A percentile compares a stretch with the other conserved stretches of the same genome.
Evolutionary conservation across 2,888 invertebrate species (phyloP).

Genomic region (Protonemura montana): DNA sequence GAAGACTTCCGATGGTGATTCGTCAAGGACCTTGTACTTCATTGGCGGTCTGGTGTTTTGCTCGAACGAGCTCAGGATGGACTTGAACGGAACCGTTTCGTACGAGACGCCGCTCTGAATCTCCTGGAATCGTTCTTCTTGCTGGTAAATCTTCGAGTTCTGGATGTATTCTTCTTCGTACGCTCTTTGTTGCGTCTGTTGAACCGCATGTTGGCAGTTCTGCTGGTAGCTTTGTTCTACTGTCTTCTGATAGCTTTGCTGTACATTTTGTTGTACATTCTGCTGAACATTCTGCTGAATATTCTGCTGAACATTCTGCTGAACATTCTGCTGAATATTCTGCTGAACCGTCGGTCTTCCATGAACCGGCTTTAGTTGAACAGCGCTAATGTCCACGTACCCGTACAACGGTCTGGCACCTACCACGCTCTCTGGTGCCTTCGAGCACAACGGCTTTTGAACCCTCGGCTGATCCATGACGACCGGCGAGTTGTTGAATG

Average conservation of each 20-base stretch:
- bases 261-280: conserved; percentile 50
- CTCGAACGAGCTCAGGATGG: conserved; percentile 69
- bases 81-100: conserved; percentile 55
- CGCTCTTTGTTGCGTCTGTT: conserved; percentile 51
- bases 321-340: not conserved
- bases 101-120: conserved; percentile 46
- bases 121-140: conserved; percentile 52
- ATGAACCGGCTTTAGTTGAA: conserved; percentile 39
- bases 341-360: conserved; percentile 39
- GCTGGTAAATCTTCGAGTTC: conserved; percentile 60
- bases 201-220: conserved; percentile 52
- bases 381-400: conserved; percentile 40
- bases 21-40: conserved; percentile 62
- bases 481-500: conserved; percentile 29
- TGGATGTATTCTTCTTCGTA: conserved; percentile 49
- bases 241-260: conserved; percentile 42
- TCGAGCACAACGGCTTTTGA: not conserved
- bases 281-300: not conserved
- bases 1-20: conserved; percentile 34
- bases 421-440: conserved; percentile 40
- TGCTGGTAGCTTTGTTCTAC: conserved; percentile 33
- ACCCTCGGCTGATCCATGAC: not conserved
- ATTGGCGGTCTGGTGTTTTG: conserved; percentile 66
- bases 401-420: conserved; percentile 44
- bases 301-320: not conserved